Percentiles rank a stretch among this genome's conserved stretches.
phyloP scores from a whole-genome alignment of 2,113 vertebrate species.

The Athene cunicularia region DNA sequence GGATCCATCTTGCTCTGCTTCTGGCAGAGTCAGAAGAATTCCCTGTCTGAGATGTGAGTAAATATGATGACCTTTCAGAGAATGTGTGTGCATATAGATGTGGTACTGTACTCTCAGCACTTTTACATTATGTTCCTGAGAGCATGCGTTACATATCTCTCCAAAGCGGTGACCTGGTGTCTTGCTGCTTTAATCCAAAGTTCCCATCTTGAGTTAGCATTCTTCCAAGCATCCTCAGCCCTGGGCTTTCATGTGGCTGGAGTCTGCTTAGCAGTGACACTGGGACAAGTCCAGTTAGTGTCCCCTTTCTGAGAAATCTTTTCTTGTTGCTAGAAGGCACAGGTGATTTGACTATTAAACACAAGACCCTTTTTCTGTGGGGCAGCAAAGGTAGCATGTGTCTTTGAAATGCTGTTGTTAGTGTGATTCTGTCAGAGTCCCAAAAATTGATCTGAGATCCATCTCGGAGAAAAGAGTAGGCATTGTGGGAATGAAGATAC shows the following conservation, averaged over 20 bases:
- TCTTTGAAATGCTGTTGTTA: neutral
- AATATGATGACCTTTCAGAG: conserved; percentile 22
- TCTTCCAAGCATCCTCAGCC: neutral
- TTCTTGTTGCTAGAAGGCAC: neutral
- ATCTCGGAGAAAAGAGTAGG: neutral
- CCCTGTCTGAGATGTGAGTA: neutral
- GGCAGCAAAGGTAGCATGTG: neutral
- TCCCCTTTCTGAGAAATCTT: neutral
- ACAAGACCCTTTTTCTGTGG: neutral
- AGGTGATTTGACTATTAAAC: neutral
- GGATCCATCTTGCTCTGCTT: neutral
- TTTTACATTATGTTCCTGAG: neutral
- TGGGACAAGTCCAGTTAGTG: neutral
- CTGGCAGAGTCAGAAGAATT: conserved; percentile 29
- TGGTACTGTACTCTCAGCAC: neutral
- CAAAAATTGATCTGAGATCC: neutral
- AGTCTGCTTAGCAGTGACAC: neutral
- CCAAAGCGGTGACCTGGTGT: neutral
- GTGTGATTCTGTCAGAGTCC: neutral
- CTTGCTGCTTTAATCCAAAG: neutral
- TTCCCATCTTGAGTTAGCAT: neutral
- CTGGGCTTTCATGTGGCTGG: neutral
- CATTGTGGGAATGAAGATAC: neutral
- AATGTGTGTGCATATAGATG: neutral
- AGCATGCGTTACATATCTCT: neutral